Evolutionary conservation across 1,140 invertebrate species (phyloP), one percentile per base, ranked within the genome.

Genomic region (Drosophila pachea): DNA sequence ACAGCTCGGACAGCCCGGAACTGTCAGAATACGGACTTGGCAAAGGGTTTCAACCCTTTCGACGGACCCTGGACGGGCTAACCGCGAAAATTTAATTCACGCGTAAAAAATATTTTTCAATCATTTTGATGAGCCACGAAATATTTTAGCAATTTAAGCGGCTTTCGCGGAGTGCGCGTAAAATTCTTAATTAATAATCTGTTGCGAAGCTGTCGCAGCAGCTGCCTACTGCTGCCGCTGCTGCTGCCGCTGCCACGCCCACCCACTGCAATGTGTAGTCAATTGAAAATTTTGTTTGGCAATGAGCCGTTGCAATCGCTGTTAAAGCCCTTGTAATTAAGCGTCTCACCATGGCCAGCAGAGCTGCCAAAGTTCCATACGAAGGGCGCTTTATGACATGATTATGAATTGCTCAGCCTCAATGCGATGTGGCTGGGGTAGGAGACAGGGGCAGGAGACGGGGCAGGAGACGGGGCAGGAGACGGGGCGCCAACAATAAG

Each of bases 101-200:
- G 81, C 82, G 74, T 61, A 86, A 86, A 86, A 81, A 77, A 71
- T 73, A 74, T 65, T 86, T 69, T 84, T 84, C 81, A 86, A 84
- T 81, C 73, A 86, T 86, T 84, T 74, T 84, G 81, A 84, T 86
- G 81, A 84, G 82, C 81, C 76, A 67, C 74, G 58, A 76, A 84
- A 86, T 83, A 84, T 84, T 84, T 81, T 35, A 76, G 61, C 77
- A 81, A 86, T 84, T 81, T 84, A 86, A 86, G 81, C 81, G 64
- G 81, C 81, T 86, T 81, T 76, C 59, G 36, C 12, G 22, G 22
- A 50, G 59, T 59, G 69, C 71, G 81, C 55, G 76, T 81, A 84
- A 86, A 84, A 84, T 81, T 84, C 81, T 84, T 84, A 84, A 84
- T 84, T 84, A 84, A 84, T 84, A 84, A 84, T 82, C 78, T 82